Evolutionary conservation across 2,797 vertebrate genomes (phyloP).

Genomic region (Agapornis canus): DNA sequence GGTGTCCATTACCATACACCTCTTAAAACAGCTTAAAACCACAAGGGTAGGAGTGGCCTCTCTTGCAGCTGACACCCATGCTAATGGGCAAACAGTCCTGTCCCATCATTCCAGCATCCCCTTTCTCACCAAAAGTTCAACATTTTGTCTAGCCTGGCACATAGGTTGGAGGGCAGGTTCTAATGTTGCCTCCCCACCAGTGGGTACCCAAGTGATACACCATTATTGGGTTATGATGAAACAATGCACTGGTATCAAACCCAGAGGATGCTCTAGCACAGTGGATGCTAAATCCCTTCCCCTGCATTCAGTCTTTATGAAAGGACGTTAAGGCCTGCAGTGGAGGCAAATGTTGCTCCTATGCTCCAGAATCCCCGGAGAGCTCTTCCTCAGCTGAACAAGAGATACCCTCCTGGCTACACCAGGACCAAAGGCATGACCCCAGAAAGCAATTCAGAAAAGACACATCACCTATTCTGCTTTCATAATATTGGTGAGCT

Average conservation of each 20-base stretch:
- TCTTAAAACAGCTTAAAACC: not conserved
- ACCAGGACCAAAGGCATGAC: no score
- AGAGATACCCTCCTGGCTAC: fast-evolving
- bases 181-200: fast-evolving
- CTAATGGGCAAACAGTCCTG: fast-evolving
- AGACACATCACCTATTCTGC: not conserved
- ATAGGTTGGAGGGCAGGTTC: fast-evolving
- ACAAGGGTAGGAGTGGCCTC: fast-evolving
- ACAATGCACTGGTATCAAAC: fast-evolving
- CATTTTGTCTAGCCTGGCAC: not conserved
- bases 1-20: fast-evolving
- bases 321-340: fast-evolving
- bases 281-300: not conserved
- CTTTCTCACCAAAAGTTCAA: not conserved
- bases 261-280: not conserved
- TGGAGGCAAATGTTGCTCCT: not conserved
- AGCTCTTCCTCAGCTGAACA: not conserved
- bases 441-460: not conserved
- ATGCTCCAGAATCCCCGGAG: fast-evolving
- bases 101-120: not conserved
- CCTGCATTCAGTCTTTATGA: fast-evolving
- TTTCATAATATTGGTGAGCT: no score
- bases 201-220: fast-evolving
- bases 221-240: fast-evolving
- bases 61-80: fast-evolving